These are phyloP conservation scores for Salpingus planirostris DNA, from an alignment of 2,888 invertebrate genomes.

Conservation along the genomic window DNA sequence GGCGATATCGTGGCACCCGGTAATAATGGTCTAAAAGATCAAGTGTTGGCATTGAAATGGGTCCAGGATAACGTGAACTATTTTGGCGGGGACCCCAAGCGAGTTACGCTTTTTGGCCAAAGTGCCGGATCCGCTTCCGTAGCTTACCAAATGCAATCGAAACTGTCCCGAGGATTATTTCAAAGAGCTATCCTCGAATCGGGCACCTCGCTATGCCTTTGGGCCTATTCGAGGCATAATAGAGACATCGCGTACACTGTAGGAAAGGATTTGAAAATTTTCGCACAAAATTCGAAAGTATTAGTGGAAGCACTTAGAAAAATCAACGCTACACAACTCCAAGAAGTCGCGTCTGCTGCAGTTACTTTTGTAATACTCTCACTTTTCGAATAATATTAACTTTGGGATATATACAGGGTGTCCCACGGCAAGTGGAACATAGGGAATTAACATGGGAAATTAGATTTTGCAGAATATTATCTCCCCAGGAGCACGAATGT, in stretches of 20 bases:
- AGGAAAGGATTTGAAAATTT: neutral
- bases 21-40: constrained; percentile 24
- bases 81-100: constrained; percentile 22
- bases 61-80: constrained; percentile 18
- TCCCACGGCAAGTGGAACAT: too few relatives aligned
- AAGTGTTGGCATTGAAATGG: constrained; percentile 23
- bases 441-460: too few relatives aligned
- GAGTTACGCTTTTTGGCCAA: constrained; percentile 22
- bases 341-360: constrained; percentile 2
- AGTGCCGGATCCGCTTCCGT: constrained; percentile 24
- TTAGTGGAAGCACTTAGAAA: constrained; percentile 17
- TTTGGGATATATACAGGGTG: neutral
- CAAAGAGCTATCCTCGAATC: constrained; percentile 23
- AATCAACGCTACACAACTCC: constrained; percentile 6
- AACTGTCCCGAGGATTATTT: constrained; percentile 19
- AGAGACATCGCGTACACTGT: neutral
- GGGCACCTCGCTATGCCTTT: constrained; percentile 20
- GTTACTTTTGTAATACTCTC: constrained; percentile 1
- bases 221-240: constrained; percentile 13
- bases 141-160: constrained; percentile 19
- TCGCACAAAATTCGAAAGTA: constrained; percentile 2
- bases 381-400: neutral
- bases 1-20: constrained; percentile 20
- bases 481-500: too few relatives aligned
- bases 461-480: too few relatives aligned